Evolutionary conservation across 2,797 vertebrate species (phyloP), one percentile per base, ranked within the genome.

Genomic region (Sebastes reedi): DNA sequence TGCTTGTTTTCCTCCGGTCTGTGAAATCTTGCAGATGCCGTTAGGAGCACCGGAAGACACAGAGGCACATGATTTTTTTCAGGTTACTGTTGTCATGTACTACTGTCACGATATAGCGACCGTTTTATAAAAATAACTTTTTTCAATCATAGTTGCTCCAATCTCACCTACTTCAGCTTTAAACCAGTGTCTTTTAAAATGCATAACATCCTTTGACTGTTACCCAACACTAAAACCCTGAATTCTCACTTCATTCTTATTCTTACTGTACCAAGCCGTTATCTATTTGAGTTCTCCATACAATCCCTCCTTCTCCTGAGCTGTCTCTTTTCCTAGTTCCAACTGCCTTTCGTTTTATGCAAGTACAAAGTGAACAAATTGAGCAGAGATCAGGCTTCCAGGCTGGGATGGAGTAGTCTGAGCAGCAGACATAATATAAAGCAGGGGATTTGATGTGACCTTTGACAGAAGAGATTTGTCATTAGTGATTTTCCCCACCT

Each of bases 381-480:
- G 72, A 72, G 60, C 65, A 74, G 77, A 88, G n/a, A 70, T 66
- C 39, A 67, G 34, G 59, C 22, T 80, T 34, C 56, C 60, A 29
- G 39, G 68, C 72, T 25, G 32, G 42, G 62, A 56, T 25, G 20
- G 59, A 77, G 16, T 10, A 22, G 39, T 36, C 18, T 59, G 52
- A 64, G 30, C 30, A 20, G 54, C 52, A 75, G 68, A 79, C 71
- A n/a, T 56, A 82, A 79, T 71, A 39, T 39, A 75, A 82, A 82
- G 29, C 64, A n/a, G 69, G 11, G 77, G 89, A 87, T 91, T 86
- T 42, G 59, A 67, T 79, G 50, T 91, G 93, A 90, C 87, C 72
- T 91, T 89, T 87, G 36, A 50, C 52, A 14, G 73, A 87, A 42
- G 65, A 71, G 18, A 90, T 84, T 84, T 91, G 87, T 87, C 89